These are phyloP conservation scores for Aspidiotus destructor DNA, from an alignment of 2,888 invertebrate species.

Conservation along the genomic window DNA sequence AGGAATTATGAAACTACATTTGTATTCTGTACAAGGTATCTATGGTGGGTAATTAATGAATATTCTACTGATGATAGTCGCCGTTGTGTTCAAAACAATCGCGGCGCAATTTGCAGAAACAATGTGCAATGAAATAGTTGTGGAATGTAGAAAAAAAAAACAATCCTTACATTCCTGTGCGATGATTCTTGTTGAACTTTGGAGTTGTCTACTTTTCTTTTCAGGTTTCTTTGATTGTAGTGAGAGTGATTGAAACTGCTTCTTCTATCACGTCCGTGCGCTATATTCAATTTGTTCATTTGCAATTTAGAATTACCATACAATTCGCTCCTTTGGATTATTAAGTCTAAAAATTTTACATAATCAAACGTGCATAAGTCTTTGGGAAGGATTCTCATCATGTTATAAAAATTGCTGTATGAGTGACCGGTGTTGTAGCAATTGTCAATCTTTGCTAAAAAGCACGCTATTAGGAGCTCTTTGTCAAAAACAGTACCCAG, in stretches of 20 bases:
- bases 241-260: too few species aligned
- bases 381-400: background rate
- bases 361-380: background rate
- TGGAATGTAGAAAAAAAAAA: background rate
- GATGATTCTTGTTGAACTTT: background rate
- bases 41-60: too few species aligned
- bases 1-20: background rate
- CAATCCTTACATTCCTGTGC: background rate
- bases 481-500: background rate
- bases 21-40: too few species aligned
- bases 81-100: too few species aligned
- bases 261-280: too few species aligned
- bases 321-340: background rate
- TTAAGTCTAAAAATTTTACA: background rate
- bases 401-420: background rate
- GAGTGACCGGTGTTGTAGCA: background rate
- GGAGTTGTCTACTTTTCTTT: background rate
- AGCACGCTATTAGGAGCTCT: background rate
- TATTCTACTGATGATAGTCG: too few species aligned
- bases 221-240: too few species aligned
- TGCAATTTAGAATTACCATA: background rate
- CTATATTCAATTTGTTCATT: too few species aligned
- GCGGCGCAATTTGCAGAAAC: too few species aligned
- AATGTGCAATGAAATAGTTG: too few species aligned
- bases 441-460: background rate